Evolutionary conservation across 2,113 vertebrate species (phyloP).

Genomic region (Oreocharis arfaki): DNA sequence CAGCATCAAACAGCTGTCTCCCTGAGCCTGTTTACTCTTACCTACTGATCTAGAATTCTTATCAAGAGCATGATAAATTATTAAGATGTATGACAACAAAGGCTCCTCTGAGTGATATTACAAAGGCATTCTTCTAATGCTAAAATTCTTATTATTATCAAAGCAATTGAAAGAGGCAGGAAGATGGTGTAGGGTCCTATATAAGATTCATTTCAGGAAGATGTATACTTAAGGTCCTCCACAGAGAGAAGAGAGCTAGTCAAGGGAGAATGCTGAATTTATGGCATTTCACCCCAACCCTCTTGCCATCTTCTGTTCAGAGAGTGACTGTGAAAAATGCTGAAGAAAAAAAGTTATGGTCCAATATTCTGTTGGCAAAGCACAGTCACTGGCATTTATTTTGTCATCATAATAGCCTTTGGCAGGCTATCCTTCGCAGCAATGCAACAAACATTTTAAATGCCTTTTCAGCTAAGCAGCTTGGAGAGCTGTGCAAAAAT

Average conservation of each 20-base stretch:
- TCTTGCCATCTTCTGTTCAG: not conserved
- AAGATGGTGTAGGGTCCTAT: not conserved
- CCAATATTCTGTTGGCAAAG: conserved; percentile 26
- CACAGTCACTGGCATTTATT: not conserved
- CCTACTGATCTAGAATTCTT: conserved; percentile 5
- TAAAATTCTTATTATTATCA: not conserved
- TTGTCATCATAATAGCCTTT: conserved; percentile 33
- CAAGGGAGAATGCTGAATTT: not conserved
- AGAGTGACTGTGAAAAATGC: not conserved
- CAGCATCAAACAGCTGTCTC: not conserved
- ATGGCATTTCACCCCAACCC: not conserved
- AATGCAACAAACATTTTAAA: conserved; percentile 26
- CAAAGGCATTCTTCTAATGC: not conserved
- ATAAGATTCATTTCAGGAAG: not conserved
- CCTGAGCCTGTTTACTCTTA: conserved; percentile 20
- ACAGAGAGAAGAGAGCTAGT: not conserved
- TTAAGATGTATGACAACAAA: conserved; percentile 26
- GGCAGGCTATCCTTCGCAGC: conserved; percentile 26
- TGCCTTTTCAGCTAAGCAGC: conserved; percentile 8
- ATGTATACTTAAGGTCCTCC: not conserved
- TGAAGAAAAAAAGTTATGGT: conserved; percentile 21
- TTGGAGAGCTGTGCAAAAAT: conserved; percentile 2
- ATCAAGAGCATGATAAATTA: conserved; percentile 35
- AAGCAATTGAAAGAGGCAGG: not conserved
- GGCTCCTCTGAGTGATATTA: conserved; percentile 19